phyloP scores from a whole-genome alignment of 2,888 invertebrate species.

The Chrysopilus asiliformis region DNA sequence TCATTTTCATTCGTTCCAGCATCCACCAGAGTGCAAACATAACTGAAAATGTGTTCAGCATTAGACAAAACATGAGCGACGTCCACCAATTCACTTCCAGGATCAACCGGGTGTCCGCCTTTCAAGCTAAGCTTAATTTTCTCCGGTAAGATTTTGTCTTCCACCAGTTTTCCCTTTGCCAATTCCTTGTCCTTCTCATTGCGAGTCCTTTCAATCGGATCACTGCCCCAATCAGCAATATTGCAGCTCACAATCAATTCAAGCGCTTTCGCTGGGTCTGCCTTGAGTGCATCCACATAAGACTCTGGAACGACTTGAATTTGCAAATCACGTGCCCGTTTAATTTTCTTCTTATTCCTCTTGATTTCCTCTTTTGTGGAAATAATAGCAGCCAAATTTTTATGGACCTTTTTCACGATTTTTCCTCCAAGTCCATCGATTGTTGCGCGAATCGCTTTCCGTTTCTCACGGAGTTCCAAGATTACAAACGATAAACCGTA shows the following conservation, averaged over 20 bases:
- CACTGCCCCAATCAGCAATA: conserved; percentile 73
- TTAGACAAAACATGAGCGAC: conserved; percentile 62
- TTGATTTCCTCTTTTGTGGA: conserved; percentile 54
- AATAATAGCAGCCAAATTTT: conserved; percentile 59
- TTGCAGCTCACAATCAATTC: conserved; percentile 55
- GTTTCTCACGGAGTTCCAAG: no score
- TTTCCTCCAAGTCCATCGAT: conserved; percentile 67
- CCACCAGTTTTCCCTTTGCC: conserved; percentile 50
- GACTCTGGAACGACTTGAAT: conserved; percentile 71
- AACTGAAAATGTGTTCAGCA: conserved; percentile 53
- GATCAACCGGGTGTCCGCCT: conserved; percentile 83
- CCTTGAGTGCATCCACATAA: conserved; percentile 54
- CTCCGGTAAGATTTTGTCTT: conserved; percentile 41
- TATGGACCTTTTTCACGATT: conserved; percentile 48
- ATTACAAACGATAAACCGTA: no score
- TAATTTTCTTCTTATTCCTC: conserved; percentile 50
- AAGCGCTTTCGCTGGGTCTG: conserved; percentile 43
- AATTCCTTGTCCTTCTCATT: no score
- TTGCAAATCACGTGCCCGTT: conserved; percentile 48
- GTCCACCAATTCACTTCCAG: conserved; percentile 69
- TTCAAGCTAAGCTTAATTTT: conserved; percentile 60
- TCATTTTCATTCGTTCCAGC: conserved; percentile 79
- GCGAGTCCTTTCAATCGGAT: no score
- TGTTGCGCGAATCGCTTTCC: no score
- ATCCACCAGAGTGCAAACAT: conserved; percentile 72